Percentiles rank a stretch among this genome's conserved stretches.
Evolutionary conservation across 1,140 invertebrate genomes (phyloP).

Genomic region (Helicoverpa armigera): DNA sequence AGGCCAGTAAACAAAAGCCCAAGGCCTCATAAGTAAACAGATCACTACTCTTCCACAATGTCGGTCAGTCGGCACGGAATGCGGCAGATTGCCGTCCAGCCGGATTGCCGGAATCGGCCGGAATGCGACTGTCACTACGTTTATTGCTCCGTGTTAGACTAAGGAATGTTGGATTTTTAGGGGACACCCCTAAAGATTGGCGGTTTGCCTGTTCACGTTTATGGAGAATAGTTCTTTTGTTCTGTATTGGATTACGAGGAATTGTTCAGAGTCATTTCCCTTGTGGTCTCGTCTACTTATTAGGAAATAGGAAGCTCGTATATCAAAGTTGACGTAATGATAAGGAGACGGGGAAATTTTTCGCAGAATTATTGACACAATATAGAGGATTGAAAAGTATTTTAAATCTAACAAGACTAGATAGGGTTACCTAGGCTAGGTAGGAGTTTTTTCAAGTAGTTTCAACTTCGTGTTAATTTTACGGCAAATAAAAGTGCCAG

Average conservation of each 20-base stretch:
- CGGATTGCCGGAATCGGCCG: conserved; percentile 63
- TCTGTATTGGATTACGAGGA: background rate
- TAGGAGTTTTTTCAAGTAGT: too few relatives aligned
- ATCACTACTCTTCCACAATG: conserved; percentile 38
- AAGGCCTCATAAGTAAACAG: conserved; percentile 30
- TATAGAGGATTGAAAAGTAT: too few relatives aligned
- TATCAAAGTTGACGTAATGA: too few relatives aligned
- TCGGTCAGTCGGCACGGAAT: conserved; percentile 61
- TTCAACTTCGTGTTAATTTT: too few relatives aligned
- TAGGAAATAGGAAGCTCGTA: background rate
- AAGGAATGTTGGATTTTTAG: conserved; percentile 75
- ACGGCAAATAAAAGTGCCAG: too few relatives aligned
- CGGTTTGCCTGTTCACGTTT: conserved; percentile 48
- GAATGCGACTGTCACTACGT: conserved; percentile 80
- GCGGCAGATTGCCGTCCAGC: conserved; percentile 73
- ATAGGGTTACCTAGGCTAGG: too few relatives aligned
- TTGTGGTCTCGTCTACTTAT: background rate
- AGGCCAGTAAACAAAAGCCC: conserved; percentile 44
- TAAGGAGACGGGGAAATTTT: too few relatives aligned
- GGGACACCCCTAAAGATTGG: conserved; percentile 35
- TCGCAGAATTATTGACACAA: too few relatives aligned
- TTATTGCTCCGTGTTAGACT: conserved; percentile 80
- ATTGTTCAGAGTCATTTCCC: background rate
- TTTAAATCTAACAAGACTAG: too few relatives aligned
- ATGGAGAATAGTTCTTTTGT: conserved; percentile 18